Evolutionary conservation across 2,113 vertebrate species (phyloP).

Genomic region (Ceyx melanurus): DNA sequence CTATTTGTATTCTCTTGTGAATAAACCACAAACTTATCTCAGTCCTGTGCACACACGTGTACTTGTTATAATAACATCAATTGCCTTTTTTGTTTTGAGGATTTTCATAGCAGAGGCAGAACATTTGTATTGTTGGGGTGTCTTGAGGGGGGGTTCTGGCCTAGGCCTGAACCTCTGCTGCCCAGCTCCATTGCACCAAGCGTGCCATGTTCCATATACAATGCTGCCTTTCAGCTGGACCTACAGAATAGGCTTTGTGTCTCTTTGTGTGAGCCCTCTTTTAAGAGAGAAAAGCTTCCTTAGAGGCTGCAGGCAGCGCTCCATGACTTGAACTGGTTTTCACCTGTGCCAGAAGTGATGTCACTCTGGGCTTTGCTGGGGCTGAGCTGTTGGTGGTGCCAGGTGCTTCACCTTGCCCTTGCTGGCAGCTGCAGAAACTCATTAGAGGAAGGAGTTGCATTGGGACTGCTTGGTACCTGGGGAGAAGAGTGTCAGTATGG

Average conservation of each 20-base stretch:
- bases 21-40: neutral
- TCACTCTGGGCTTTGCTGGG: neutral
- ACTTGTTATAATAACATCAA: neutral
- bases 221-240: conserved; percentile 41
- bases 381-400: neutral
- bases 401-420: neutral
- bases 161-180: neutral
- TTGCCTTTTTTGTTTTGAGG: neutral
- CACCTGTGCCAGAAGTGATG: conserved; percentile 45
- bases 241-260: conserved; percentile 52
- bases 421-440: neutral
- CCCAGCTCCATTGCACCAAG: neutral
- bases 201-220: neutral
- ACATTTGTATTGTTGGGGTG: neutral
- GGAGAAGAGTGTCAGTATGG: neutral
- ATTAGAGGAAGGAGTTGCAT: neutral
- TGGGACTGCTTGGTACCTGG: neutral
- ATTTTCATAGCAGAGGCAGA: neutral
- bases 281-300: conserved; percentile 1
- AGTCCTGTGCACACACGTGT: accelerated
- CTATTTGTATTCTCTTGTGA: too few species aligned
- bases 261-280: conserved; percentile 24
- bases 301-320: conserved; percentile 16
- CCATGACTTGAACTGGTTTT: neutral
- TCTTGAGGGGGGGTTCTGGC: neutral